Conservation (phyloP, 2,888 invertebrate species). For the Tiliacea aurago region DNA sequence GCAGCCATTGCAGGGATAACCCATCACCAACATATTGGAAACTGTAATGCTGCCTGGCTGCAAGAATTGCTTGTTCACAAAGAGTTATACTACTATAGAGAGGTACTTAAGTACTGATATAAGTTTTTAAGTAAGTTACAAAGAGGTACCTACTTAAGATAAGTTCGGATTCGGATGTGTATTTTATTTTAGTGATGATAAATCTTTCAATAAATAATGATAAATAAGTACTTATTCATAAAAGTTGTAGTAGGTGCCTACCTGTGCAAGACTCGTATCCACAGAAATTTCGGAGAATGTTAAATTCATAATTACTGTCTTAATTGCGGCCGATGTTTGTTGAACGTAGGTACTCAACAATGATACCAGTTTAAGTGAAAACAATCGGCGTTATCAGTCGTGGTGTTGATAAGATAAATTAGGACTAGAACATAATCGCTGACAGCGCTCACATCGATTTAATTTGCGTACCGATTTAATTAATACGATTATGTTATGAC, state of each 20-base stretch:
- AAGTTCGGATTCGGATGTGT: background rate
- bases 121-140: no score
- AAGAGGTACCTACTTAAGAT: no score
- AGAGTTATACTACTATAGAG: background rate
- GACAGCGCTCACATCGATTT: no score
- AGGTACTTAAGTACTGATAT: background rate
- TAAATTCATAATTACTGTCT: constrained; percentile 54
- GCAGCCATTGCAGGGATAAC: background rate
- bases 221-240: no score
- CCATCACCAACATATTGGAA: background rate
- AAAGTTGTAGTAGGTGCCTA: constrained; percentile 27
- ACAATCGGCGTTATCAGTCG: no score
- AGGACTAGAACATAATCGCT: no score
- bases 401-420: no score
- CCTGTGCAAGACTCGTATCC: constrained; percentile 57
- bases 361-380: constrained; percentile 1
- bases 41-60: background rate
- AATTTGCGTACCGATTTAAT: no score
- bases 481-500: no score
- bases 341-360: background rate
- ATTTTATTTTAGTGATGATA: background rate
- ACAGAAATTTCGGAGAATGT: constrained; percentile 55
- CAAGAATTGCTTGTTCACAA: background rate
- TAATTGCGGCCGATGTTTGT: background rate
- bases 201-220: no score